Conservation (phyloP, 1,140 invertebrate species). For the Pachyrhynchus sulphureomaculatus region DNA sequence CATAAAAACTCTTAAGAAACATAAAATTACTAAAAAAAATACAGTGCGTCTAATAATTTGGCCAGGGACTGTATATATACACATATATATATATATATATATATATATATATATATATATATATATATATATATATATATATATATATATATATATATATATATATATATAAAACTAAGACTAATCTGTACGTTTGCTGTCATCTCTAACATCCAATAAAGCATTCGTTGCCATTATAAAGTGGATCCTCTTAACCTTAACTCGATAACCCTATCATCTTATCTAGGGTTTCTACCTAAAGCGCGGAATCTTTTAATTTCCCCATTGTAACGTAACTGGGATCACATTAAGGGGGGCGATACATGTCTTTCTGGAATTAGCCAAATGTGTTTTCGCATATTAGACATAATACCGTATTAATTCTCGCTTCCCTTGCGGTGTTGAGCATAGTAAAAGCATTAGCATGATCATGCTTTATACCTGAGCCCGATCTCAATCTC, state of each 20-base stretch:
- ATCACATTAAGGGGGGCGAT: constrained; percentile 36
- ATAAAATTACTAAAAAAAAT: too few relatives aligned
- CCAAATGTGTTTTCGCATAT: constrained; percentile 53
- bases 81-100: too few relatives aligned
- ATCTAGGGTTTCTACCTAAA: constrained; percentile 21
- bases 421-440: constrained; percentile 47
- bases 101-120: too few relatives aligned
- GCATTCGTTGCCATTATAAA: neutral
- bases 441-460: constrained; percentile 49
- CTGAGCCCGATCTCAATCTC: constrained; percentile 36
- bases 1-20: too few relatives aligned
- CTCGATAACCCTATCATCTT: constrained; percentile 23
- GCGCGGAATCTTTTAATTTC: constrained; percentile 32
- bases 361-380: constrained; percentile 50
- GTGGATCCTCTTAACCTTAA: constrained; percentile 10
- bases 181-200: too few relatives aligned
- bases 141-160: too few relatives aligned
- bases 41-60: too few relatives aligned
- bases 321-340: constrained; percentile 22
- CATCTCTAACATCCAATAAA: neutral
- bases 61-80: too few relatives aligned
- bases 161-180: too few relatives aligned
- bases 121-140: too few relatives aligned
- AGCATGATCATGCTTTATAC: constrained; percentile 49
- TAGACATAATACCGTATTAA: constrained; percentile 52